Evolutionary conservation across 2,113 vertebrate genomes (phyloP).

Genomic region (Hydropotes inermis): DNA sequence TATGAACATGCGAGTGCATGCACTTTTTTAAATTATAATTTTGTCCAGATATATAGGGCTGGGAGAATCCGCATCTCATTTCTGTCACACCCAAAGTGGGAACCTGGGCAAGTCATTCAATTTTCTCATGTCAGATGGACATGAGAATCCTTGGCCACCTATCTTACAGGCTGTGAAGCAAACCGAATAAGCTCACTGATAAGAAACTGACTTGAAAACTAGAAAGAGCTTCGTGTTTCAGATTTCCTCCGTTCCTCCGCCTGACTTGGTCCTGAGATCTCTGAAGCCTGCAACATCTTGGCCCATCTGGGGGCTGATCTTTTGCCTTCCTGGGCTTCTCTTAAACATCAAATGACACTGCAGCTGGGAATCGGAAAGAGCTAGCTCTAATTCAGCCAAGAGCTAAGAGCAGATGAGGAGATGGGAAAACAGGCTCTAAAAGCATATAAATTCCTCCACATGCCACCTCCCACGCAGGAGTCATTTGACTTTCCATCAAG

Average conservation of each 20-base stretch:
- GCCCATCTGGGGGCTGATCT: background rate
- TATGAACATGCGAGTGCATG: background rate
- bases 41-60: background rate
- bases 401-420: background rate
- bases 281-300: background rate
- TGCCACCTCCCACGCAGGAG: background rate
- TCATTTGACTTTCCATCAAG: background rate
- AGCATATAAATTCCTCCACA: background rate
- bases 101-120: background rate
- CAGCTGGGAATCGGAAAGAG: background rate
- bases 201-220: background rate
- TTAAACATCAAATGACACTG: background rate
- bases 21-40: background rate
- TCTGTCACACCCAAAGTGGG: background rate
- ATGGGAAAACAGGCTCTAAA: background rate
- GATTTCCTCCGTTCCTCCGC: background rate
- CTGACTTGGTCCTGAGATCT: background rate
- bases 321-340: background rate
- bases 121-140: background rate
- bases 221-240: too few species aligned
- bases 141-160: background rate
- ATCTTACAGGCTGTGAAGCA: background rate
- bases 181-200: fast-evolving
- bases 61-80: background rate
- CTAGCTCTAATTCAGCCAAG: background rate